Evolutionary conservation across 2,888 invertebrate genomes (phyloP).

Genomic region (Branchipolynoe longqiensis): DNA sequence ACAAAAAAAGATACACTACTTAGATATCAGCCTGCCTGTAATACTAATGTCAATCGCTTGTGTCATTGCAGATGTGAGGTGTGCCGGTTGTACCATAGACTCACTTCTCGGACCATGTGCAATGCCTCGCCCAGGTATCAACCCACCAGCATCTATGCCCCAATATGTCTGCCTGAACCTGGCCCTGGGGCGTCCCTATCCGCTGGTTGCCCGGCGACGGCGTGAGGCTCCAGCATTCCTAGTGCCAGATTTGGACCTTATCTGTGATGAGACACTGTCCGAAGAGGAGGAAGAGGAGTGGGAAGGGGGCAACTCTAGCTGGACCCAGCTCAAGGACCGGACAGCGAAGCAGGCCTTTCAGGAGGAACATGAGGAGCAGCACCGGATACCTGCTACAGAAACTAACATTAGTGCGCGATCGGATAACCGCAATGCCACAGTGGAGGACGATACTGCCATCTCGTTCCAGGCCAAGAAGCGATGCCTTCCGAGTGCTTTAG

Average conservation of each 20-base stretch:
- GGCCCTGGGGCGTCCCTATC: neutral
- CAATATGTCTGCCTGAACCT: neutral
- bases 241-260: slow-evolving; percentile 11
- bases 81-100: too few species aligned
- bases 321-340: slow-evolving; percentile 16
- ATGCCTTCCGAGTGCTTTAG: neutral
- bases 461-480: neutral
- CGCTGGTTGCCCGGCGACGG: neutral
- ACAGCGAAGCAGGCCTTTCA: too few species aligned
- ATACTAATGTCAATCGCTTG: too few species aligned
- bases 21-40: too few species aligned
- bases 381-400: neutral
- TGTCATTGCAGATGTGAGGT: too few species aligned
- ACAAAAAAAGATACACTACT: too few species aligned
- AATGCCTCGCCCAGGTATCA: too few species aligned
- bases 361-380: neutral
- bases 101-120: too few species aligned
- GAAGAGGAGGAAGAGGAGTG: neutral
- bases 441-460: neutral
- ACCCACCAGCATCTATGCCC: too few species aligned
- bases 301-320: too few species aligned
- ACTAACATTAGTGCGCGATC: neutral
- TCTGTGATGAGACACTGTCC: slow-evolving; percentile 10
- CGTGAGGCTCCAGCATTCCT: neutral
- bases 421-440: neutral